Conservation (phyloP, 2,797 vertebrate species). For the Sarcophilus harrisii region DNA sequence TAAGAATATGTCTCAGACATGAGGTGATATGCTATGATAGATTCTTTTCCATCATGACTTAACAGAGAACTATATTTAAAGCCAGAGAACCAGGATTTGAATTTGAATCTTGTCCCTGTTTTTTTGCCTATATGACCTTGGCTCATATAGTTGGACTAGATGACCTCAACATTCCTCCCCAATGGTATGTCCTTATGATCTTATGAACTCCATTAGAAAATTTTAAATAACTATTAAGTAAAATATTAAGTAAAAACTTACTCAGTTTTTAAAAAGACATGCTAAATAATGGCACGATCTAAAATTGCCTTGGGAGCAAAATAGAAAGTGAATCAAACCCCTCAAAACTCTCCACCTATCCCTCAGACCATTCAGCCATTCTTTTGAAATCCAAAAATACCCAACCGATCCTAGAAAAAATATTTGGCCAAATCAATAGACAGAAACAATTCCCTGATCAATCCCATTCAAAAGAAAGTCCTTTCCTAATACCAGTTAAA, state of each 20-base stretch:
- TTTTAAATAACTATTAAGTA: neutral
- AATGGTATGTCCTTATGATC: neutral
- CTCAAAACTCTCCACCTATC: neutral
- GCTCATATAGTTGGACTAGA: neutral
- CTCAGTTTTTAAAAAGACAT: neutral
- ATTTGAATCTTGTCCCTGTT: neutral
- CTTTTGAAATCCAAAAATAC: neutral
- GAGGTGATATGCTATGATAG: neutral
- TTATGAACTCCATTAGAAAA: neutral
- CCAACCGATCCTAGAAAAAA: neutral
- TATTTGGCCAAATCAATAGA: neutral
- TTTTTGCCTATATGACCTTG: neutral
- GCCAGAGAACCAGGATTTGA: neutral
- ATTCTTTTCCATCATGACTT: neutral
- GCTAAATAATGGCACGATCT: neutral
- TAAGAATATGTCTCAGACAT: neutral
- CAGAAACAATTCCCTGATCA: neutral
- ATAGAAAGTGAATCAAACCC: neutral
- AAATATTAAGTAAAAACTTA: neutral
- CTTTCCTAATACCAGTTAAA: conserved; percentile 7
- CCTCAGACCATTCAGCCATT: conserved; percentile 1
- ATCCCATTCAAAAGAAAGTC: conserved; percentile 23
- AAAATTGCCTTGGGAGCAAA: neutral
- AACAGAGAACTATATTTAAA: neutral
- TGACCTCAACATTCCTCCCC: neutral